Base-by-base conservation (phyloP, 2,113 vertebrate genomes). In the Parus major region DNA sequence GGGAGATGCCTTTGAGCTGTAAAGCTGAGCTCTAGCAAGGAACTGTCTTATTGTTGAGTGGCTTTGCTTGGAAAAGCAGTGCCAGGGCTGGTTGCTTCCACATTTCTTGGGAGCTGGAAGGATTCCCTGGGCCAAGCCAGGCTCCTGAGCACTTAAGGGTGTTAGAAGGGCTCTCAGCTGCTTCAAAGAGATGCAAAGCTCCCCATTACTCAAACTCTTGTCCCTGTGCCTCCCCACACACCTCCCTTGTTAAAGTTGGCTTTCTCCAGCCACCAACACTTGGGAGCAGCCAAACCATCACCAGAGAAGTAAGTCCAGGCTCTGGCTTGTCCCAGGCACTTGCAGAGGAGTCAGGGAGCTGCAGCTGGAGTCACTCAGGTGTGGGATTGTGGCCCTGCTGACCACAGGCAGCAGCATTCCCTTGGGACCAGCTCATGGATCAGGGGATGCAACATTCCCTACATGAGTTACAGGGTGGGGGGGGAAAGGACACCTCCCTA, bases 11-110 rank as follows among this genome's bases (percentile, higher is more conserved):
- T 92, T 60, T 64, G 53, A 3, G 4, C 77, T 73, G 41, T 27
- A 42, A 76, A 66, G 24, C 56, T 12, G 57, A 73, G 63, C 66
- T 73, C 42, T 39, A 46, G 44, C 36, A 23, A 60, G 57, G 25
- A 21, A 1, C 3, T 13, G 0, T 35, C 49, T 28, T 8, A 17
- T 5, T 36, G 41, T 3, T 63, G 36, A 65, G 68, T 5, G 12
- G 82, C 52, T 87, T 36, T 84, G 44, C 53, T 56, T 1, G 1
- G 19, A 64, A 69, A 53, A 39, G 70, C 57, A 10, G 56, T 29
- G 15, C 63, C 55, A 63, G 66, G 41, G 10, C 63, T 57, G 50
- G 2, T 36, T 69, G 17, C 8, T 44, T 42, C 33, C 13, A 4
- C 9, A 1, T 61, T 64, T 52, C 17, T 52, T 69, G 63, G 29